A percentile compares a stretch with the other conserved stretches of the same genome.
These are phyloP conservation scores for Agapostemon virescens DNA, from an alignment of 2,888 invertebrate genomes.

Conservation along the genomic window DNA sequence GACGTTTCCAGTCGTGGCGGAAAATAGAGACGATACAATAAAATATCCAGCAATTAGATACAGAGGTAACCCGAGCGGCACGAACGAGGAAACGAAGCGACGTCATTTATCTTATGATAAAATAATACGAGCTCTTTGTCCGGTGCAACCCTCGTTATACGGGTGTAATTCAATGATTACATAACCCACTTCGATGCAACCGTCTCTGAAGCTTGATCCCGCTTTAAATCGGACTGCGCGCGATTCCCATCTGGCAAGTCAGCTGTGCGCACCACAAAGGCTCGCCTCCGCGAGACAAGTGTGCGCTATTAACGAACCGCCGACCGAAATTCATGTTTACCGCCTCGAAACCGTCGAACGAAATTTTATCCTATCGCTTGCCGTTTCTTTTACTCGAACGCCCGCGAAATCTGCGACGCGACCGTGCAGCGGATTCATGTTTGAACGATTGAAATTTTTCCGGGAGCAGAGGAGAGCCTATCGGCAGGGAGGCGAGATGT, in stretches of 20 bases:
- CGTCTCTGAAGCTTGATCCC: slow-evolving; percentile 2
- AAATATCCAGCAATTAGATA: not conserved
- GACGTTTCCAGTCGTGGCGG: not conserved
- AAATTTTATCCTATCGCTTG: not conserved
- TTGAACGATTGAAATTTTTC: not conserved
- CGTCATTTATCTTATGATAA: slow-evolving; percentile 6
- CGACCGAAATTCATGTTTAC: not conserved
- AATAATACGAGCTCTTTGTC: slow-evolving; percentile 1
- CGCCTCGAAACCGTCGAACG: not conserved
- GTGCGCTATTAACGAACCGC: not conserved
- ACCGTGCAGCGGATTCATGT: no score
- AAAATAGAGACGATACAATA: not conserved
- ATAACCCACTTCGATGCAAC: not conserved
- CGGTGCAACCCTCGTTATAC: not conserved
- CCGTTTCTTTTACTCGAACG: not conserved
- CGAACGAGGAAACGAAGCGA: not conserved
- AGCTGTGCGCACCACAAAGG: not conserved
- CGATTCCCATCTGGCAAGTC: not conserved
- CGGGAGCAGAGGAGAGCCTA: not conserved
- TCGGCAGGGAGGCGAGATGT: not conserved
- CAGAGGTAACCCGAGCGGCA: not conserved
- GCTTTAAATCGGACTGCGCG: slow-evolving; percentile 12
- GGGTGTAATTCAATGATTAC: slow-evolving; percentile 9
- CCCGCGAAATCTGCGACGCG: no score
- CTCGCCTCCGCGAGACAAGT: not conserved